Conservation (phyloP, 2,888 invertebrate species). For the Cephus runcator region DNA sequence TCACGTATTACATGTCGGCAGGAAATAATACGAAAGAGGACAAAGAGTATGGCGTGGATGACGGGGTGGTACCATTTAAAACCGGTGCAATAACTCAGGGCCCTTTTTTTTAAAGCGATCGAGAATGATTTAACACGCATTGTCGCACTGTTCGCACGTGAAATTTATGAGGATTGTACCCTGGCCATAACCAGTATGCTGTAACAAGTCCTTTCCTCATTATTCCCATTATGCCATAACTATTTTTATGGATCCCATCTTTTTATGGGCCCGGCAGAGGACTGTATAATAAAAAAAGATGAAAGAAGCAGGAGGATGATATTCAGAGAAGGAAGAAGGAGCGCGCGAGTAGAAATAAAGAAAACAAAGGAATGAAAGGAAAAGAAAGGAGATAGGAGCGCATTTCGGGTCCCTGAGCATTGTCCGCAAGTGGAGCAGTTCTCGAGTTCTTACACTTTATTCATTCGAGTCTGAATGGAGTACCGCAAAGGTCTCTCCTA, state of each 20-base stretch:
- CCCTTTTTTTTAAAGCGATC: slow-evolving; percentile 40
- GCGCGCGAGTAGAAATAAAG: slow-evolving; percentile 15
- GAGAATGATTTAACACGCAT: slow-evolving; percentile 51
- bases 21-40: not conserved
- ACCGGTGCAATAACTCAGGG: slow-evolving; percentile 41
- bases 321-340: slow-evolving; percentile 4
- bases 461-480: slow-evolving; percentile 43
- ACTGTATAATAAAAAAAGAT: not conserved
- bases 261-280: slow-evolving; percentile 21
- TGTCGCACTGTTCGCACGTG: slow-evolving; percentile 49
- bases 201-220: slow-evolving; percentile 44
- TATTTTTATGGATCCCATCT: slow-evolving; percentile 46
- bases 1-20: not conserved
- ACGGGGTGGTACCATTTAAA: slow-evolving; percentile 4
- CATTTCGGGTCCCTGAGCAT: slow-evolving; percentile 44
- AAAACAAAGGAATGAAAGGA: slow-evolving; percentile 2
- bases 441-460: slow-evolving; percentile 52
- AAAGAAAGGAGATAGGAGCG: slow-evolving; percentile 20
- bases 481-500: slow-evolving; percentile 39
- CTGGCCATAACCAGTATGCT: slow-evolving; percentile 34
- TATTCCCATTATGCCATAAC: slow-evolving; percentile 50
- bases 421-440: slow-evolving; percentile 51
- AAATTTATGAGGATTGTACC: slow-evolving; percentile 40
- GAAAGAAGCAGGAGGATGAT: not conserved
- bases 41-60: not conserved